These are phyloP conservation scores for Zalophus californianus DNA, from an alignment of 2,797 vertebrate species.

Conservation along the genomic window DNA sequence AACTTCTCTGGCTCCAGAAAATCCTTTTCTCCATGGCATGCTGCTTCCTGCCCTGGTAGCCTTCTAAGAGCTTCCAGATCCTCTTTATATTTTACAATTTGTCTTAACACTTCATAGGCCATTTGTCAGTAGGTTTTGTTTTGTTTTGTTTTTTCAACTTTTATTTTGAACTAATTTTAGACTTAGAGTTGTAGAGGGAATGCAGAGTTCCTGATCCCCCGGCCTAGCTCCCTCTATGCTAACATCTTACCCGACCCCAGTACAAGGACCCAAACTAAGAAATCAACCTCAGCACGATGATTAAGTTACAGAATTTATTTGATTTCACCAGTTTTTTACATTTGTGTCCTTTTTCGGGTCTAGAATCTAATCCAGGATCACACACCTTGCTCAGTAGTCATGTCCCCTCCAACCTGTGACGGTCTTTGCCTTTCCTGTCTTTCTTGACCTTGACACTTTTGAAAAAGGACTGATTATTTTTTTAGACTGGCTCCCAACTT, in stretches of 20 bases:
- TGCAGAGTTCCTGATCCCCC: not conserved
- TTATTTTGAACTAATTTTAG: not conserved
- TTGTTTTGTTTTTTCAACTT: not conserved
- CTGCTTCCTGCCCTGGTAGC: not conserved
- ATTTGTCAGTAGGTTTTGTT: not conserved
- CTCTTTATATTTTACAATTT: not conserved
- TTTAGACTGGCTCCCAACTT: not conserved
- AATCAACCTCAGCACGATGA: not conserved
- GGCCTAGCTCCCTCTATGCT: not conserved
- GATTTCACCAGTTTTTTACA: not conserved
- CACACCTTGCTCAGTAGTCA: not conserved
- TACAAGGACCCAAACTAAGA: not conserved
- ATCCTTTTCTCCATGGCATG: not conserved
- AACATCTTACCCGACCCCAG: not conserved
- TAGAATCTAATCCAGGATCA: not conserved
- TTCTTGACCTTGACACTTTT: not conserved
- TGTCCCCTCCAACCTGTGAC: not conserved
- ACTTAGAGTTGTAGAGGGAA: not conserved
- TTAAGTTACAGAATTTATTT: not conserved
- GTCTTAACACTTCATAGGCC: not conserved
- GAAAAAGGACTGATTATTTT: not conserved
- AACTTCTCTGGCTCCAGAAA: not conserved
- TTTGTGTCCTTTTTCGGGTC: not conserved
- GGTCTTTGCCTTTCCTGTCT: not conserved
- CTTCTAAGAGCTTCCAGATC: not conserved